phyloP scores from a whole-genome alignment of 1,140 invertebrate genomes.

The Cylas formicarius region DNA sequence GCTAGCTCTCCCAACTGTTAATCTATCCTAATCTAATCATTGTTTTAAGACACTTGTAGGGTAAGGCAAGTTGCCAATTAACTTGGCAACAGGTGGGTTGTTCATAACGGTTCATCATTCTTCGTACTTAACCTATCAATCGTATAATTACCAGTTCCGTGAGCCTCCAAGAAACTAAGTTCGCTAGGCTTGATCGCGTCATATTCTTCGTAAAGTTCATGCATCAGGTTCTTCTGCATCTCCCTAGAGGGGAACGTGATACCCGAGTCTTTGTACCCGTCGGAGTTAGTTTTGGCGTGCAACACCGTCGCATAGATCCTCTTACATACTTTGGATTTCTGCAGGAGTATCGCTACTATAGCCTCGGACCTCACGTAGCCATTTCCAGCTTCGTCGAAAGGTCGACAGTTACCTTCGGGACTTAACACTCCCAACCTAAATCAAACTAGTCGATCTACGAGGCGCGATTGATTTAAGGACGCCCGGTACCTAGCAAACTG shows the following conservation, averaged over 20 bases:
- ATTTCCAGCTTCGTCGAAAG: constrained; percentile 76
- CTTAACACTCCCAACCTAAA: constrained; percentile 75
- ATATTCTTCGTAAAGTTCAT: constrained; percentile 83
- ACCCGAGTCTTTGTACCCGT: constrained; percentile 65
- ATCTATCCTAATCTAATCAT: not conserved
- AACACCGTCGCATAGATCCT: constrained; percentile 56
- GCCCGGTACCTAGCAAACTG: constrained; percentile 62
- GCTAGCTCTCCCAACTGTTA: not conserved
- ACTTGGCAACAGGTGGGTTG: not conserved
- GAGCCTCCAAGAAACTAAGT: constrained; percentile 82
- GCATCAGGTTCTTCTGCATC: constrained; percentile 69
- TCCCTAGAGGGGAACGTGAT: constrained; percentile 87
- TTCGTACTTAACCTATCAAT: too few species aligned
- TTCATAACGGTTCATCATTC: too few species aligned
- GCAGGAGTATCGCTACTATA: constrained; percentile 69
- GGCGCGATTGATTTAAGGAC: not conserved
- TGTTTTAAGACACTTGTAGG: not conserved
- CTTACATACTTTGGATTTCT: constrained; percentile 71
- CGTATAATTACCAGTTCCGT: constrained; percentile 66
- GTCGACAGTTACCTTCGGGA: constrained; percentile 77
- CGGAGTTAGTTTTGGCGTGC: constrained; percentile 67
- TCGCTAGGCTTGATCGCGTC: constrained; percentile 56
- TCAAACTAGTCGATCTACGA: constrained; percentile 1
- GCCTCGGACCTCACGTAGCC: constrained; percentile 74
- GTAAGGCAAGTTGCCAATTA: not conserved